Percentiles rank a stretch among this genome's conserved stretches.
Evolutionary conservation across 2,113 vertebrate genomes (phyloP).

Genomic region (Tichodroma muraria): DNA sequence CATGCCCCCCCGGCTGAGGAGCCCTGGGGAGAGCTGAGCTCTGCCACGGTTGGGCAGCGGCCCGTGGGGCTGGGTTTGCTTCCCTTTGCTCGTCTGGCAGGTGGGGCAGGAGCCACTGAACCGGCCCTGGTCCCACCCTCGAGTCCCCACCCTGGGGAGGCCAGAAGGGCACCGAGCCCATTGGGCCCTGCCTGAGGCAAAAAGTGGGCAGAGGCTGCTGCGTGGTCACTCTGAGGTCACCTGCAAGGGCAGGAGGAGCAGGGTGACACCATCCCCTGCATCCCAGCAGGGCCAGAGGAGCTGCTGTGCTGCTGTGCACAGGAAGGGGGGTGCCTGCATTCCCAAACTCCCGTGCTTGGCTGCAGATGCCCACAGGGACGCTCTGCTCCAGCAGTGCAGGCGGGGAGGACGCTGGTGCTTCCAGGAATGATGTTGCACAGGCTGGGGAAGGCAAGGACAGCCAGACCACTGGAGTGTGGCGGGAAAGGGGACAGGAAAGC

Average conservation of each 20-base stretch:
- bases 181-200: accelerated
- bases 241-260: not conserved
- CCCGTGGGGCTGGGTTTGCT: not conserved
- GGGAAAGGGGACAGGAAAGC: not conserved
- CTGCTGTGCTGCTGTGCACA: not conserved
- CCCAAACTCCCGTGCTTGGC: not conserved
- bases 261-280: not conserved
- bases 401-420: not conserved
- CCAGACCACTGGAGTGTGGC: accelerated
- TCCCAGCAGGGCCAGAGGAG: not conserved
- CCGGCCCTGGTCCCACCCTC: not conserved
- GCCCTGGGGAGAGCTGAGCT: constrained; percentile 47
- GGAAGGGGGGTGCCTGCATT: not conserved
- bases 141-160: not conserved
- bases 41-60: constrained; percentile 56
- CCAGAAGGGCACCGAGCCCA: not conserved
- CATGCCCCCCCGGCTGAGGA: not conserved
- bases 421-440: not conserved
- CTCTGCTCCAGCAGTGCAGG: not conserved
- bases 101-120: constrained; percentile 51
- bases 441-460: not conserved
- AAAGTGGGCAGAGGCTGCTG: not conserved
- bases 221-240: not conserved
- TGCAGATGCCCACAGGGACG: not conserved
- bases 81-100: constrained; percentile 63